Evolutionary conservation across 2,797 vertebrate species (phyloP), one percentile per base, ranked within the genome.

Genomic region (Pangasius djambal): DNA sequence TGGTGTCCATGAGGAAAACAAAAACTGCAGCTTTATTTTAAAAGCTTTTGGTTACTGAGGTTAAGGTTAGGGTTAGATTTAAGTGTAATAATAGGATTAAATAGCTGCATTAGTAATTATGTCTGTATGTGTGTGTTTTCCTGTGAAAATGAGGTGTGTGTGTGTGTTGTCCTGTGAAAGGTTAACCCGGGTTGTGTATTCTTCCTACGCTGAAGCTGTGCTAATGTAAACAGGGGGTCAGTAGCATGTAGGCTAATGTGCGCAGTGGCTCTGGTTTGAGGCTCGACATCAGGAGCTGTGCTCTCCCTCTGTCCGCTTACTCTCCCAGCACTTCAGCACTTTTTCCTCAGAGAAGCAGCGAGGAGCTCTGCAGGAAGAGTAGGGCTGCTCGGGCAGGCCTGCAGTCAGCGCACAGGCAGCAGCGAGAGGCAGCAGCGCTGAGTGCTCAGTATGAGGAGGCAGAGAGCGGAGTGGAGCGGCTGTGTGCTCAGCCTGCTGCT

Each of bases 361-460:
- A 6, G n/a, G 18, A 34, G 52, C 1, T 22, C 2, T 15, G 34
- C 20, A 59, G 55, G 78, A 8, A 7, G 8, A 61, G 6, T 20
- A 0, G 1, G 2, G 31, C 0, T 0, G 8, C 20, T 61, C 55
- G 18, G 1, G 0, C 78, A 59, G n/a, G 18, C 20, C n/a, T 59
- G 52, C 34, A 3, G 52, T 59, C n/a, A 20, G 77, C 28, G 1
- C 18, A 7, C 18, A 52, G 75, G 25, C 50, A 52, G 77, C 9
- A 20, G 1, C 18, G 13, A n/a, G 44, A 0, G 44, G 48, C 4
- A n/a, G 7, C 15, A 13, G 18, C 8, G n/a, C 31, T 28, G 34
- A 20, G 20, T 28, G 57, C 87, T 91, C 89, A 95, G 90, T 88
- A 97, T 97, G 96, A 91, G 95, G 95, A 94, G 92, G 86, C 89